Evolutionary conservation across 2,888 invertebrate species (phyloP), one percentile per base, ranked within the genome.

Genomic region (Acleris sparsana): DNA sequence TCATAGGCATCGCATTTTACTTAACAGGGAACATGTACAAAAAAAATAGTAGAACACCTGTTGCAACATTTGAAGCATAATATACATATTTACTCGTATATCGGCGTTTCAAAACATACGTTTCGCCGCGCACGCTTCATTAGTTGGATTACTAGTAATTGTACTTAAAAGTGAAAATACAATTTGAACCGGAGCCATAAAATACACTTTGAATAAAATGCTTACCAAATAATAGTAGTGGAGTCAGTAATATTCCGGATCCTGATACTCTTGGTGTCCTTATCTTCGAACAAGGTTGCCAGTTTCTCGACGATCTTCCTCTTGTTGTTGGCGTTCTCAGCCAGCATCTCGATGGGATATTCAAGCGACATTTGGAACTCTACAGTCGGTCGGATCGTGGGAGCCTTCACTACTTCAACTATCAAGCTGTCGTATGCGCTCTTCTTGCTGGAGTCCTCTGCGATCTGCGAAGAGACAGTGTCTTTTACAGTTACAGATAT

Each of bases 301-400:
- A 98, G 83, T 71, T 96, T 96, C 80, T 97, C 96, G 17, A 98
- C 94, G 72, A 98, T 96, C 75, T 96, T 96, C 43, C 96, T 94
- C 79, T 97, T 96, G 81, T 95, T 93, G 33, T 92, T 88, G 0
- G 97, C 95, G 62, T 95, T 95, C 77, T 95, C 94, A 0, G 93
- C 93, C 71, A 97, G 95, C 44, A 94, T 93, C 9, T 95, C 94
- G 81, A 94, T 95, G 0, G 94, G 93, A 55, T 95, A 94, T 72
- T 95, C 95, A 79, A 98, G 88, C 0, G 95, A 96, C 93, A 97
- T 96, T 71, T 95, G 96, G 86, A 97, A 97, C 80, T 97, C 96
- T 0, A 97, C 95, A 20, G 95, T 96, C 63, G 95, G 97, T 0
- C 94, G 92, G 66, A 94, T 93, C 53, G 94, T 93, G 0, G 94